Percentiles rank a stretch among this genome's conserved stretches.
Evolutionary conservation across 2,797 vertebrate species (phyloP).

Genomic region (Rhinogobio ventralis): DNA sequence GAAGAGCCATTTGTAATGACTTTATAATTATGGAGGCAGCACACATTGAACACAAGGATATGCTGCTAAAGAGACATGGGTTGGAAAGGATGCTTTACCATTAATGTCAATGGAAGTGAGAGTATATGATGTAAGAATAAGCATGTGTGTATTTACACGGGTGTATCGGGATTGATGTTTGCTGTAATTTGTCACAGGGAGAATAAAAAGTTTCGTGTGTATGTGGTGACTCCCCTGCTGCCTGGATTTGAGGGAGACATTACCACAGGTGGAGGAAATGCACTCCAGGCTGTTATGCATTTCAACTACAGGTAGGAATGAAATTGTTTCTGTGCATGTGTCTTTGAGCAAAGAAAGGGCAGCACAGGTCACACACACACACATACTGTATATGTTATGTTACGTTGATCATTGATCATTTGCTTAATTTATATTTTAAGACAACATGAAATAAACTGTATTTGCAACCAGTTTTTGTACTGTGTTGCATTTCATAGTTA

Average conservation of each 20-base stretch:
- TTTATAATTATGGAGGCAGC: conserved; percentile 4
- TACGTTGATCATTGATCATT: too few species aligned
- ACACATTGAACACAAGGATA: neutral
- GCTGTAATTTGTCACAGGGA: conserved; percentile 78
- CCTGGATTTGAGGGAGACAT: conserved; percentile 99
- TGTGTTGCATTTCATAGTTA: neutral
- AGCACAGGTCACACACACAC: neutral
- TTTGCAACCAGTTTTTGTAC: neutral
- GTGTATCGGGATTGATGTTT: conserved; percentile 13
- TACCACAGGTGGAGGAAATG: conserved; percentile 92
- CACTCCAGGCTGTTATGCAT: conserved; percentile 97
- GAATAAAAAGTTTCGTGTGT: conserved; percentile 89
- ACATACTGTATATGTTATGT: too few species aligned
- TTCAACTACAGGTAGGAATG: conserved; percentile 93
- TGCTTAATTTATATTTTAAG: neutral
- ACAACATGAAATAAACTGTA: neutral
- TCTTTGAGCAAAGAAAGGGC: neutral
- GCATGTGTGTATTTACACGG: neutral
- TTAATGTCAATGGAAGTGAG: neutral
- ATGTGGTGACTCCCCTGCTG: conserved; percentile 92
- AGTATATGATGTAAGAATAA: neutral
- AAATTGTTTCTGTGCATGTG: neutral
- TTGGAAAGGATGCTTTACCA: conserved; percentile 1
- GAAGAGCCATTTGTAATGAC: conserved; percentile 13
- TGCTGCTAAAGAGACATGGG: conserved; percentile 1